phyloP scores from a whole-genome alignment of 2,113 vertebrate species.

The Dromaius novaehollandiae region DNA sequence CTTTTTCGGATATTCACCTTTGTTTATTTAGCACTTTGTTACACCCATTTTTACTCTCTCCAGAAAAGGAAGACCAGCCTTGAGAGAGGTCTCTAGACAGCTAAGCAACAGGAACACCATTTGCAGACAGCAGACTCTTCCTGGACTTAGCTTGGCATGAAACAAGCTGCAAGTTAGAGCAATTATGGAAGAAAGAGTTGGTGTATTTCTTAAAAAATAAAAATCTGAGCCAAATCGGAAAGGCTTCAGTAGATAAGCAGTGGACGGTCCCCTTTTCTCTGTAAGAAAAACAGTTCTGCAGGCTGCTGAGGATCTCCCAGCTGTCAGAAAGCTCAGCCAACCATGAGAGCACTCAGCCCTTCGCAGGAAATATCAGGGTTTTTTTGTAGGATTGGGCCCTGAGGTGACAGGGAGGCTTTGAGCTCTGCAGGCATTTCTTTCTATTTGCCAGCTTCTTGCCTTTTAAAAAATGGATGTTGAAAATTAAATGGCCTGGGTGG shows the following conservation, averaged over 20 bases:
- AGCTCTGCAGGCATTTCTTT: conserved; percentile 43
- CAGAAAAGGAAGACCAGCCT: background rate
- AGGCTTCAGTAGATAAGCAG: background rate
- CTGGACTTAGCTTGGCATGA: accelerated
- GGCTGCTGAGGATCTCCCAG: background rate
- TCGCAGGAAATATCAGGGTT: background rate
- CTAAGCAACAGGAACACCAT: background rate
- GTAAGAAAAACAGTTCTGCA: background rate
- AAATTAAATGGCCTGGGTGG: background rate
- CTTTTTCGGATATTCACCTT: background rate
- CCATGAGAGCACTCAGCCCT: conserved; percentile 7
- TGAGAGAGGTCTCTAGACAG: background rate
- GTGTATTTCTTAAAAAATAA: background rate
- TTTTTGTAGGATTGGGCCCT: background rate
- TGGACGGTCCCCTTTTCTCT: background rate
- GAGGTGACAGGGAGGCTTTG: conserved; percentile 23
- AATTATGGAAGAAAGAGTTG: background rate
- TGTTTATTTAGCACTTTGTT: background rate
- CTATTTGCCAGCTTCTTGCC: background rate
- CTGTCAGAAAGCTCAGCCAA: conserved; percentile 47
- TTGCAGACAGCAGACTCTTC: background rate
- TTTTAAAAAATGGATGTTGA: background rate
- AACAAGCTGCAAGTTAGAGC: background rate
- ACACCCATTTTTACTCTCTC: background rate
- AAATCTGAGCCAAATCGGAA: background rate